Percentiles rank a stretch among this genome's conserved stretches.
Evolutionary conservation across 1,140 invertebrate genomes (phyloP).

Genomic region (Subanguina moxae): DNA sequence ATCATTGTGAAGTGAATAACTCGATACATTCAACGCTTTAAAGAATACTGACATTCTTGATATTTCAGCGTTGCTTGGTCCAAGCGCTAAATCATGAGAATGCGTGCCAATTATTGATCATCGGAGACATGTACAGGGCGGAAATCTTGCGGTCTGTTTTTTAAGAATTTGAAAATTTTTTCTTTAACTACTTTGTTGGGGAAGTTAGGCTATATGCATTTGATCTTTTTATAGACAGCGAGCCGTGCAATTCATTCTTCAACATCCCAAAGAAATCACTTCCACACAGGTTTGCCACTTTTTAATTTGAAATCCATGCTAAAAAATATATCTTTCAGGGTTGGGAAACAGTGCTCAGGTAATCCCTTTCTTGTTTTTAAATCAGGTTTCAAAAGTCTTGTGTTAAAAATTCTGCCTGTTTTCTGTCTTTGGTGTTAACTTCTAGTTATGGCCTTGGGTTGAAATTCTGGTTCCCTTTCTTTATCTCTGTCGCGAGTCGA

Average conservation of each 20-base stretch:
- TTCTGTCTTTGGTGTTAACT: too few species aligned
- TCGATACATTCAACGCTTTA: too few species aligned
- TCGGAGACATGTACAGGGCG: slow-evolving; percentile 46
- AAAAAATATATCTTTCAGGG: slow-evolving; percentile 12
- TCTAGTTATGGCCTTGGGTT: too few species aligned
- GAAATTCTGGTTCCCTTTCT: neutral
- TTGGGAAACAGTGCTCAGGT: slow-evolving; percentile 41
- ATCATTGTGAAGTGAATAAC: slow-evolving; percentile 42
- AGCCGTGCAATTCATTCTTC: slow-evolving; percentile 50
- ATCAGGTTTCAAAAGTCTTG: too few species aligned
- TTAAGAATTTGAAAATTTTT: too few species aligned
- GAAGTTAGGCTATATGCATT: too few species aligned
- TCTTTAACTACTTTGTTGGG: slow-evolving; percentile 2
- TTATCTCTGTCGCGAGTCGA: neutral
- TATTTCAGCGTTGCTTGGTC: slow-evolving; percentile 30
- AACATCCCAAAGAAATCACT: slow-evolving; percentile 45
- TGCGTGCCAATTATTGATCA: slow-evolving; percentile 53
- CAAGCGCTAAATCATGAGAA: slow-evolving; percentile 51
- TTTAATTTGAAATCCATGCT: too few species aligned
- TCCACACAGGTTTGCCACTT: slow-evolving; percentile 20
- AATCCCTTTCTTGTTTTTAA: neutral
- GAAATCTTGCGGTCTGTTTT: slow-evolving; percentile 3
- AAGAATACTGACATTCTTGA: too few species aligned
- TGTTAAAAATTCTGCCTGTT: too few species aligned
- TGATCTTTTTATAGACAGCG: slow-evolving; percentile 44